Base-by-base conservation (phyloP, 2,888 invertebrate species). In the Melanostoma mellinum region DNA sequence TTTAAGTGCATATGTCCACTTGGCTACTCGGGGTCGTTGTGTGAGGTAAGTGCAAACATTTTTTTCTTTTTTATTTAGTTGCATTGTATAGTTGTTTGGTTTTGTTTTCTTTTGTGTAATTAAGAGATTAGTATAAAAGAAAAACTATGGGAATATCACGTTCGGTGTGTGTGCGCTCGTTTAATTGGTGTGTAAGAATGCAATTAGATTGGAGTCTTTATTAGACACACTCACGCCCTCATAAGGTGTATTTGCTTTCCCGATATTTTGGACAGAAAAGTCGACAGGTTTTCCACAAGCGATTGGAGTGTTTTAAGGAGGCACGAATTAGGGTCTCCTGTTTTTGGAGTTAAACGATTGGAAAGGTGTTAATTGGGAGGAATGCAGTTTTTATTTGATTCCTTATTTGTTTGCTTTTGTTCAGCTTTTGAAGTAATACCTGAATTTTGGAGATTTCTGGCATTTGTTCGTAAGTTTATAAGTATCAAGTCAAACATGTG, bases 1-100 rank as follows among this genome's bases (percentile, higher is more conserved):
- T 97, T 96, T 92, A 94, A 95, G 88, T 97, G 97, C 92, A 96
- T 97, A 88, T 97, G 97, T 91, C 97, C 96, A 61, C 95, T 96
- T 78, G 97, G 97, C 86, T 97, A 95, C 92, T 96, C 96, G 72
- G 98, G 98, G 80, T 93, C 94, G 85, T 94, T 96, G 89, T 98
- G 97, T 91, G 97, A 98, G 94, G 97, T 97, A 92, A 91, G 90
- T 89, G 60, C 55, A 65, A 75, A 61, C 40, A 33, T 56, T 77
- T 68, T 77, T 68, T 71, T 73, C 73, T 38, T 69, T 73, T 10
- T 48, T 42, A 42, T 44, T 67, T 56, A 55, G 35, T 33, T 42
- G 48, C 55, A 52, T 68, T 61, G 30, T n/a, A 72, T n/a, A 72
- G 61, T 55, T 72, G 6, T 61, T 40, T 58, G 50, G 56, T 61